Base-by-base conservation (phyloP, 2,888 invertebrate species). In the Deroplatys truncata region DNA sequence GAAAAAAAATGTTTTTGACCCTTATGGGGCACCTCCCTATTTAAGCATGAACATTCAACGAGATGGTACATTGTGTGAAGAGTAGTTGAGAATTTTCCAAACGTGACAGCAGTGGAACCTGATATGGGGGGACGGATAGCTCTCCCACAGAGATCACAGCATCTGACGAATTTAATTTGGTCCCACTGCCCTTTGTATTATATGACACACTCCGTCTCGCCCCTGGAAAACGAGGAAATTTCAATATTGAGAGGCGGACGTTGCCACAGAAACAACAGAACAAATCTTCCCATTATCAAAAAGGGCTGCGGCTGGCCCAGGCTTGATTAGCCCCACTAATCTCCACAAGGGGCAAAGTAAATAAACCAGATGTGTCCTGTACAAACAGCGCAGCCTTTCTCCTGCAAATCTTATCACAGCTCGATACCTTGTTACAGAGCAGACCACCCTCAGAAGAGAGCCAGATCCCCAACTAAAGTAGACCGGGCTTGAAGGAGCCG, bases 351-450 rank as follows among this genome's bases (percentile, higher is more conserved):
- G 86, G 25, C 72, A 15, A 29, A 56, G 31, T 72, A 86, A 86
- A 86, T 86, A 86, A 86, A 86, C 56, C 86, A 86, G 86, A 86
- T 28, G 56, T 28, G 86, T 49, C 86, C 86, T 86, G 56, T n/a
- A 49, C 56, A 16, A 20, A 72, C 56, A 72, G 56, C 5, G 15
- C 20, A 72, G 56, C 20, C 56, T 25, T 72, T 72, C 56, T 72
- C 56, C 56, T 72, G 20, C 56, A 72, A 72, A 72, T 72, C 56
- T 72, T 72, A 72, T 72, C 56, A 72, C 56, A 72, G 25, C 56
- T 72, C 56, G 56, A 72, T 72, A 72, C 56, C 56, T 72, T 72
- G 56, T 72, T 72, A 72, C 20, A 72, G 56, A 4, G 20, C 56
- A 72, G 56, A 25, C 56, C 56, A 20, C 56, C 16, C 20, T 43